Evolutionary conservation across 2,113 vertebrate genomes (phyloP), one percentile per base, ranked within the genome.

Genomic region (Atrichornis clamosus): DNA sequence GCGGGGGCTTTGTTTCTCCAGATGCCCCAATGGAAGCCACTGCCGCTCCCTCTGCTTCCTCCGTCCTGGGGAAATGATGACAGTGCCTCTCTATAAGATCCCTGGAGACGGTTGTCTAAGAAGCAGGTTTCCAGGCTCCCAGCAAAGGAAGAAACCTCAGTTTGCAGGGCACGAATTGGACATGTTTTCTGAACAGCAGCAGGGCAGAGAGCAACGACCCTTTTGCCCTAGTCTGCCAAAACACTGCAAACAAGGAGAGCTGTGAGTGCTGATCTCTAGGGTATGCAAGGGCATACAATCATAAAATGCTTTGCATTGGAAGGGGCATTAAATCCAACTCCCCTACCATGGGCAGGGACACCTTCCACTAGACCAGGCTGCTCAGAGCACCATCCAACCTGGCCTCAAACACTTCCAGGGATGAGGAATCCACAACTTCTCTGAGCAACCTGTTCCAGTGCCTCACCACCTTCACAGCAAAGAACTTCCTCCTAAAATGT

Each of bases 1-100:
- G 10, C 0, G 8, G 16, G 32, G 30, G 68, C 26, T 2, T 39
- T 22, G 18, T 2, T n/a, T 18, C 8, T 37, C 52, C 76, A 10
- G 8, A 3, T 2, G 44, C 8, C 26, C 30, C 59, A 4, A 28
- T 2, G 12, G 50, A 35, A 74, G 52, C 21, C 62, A 28, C 32
- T 13, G 7, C 9, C 14, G 15, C 24, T 30, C 33, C 37, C 15
- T 26, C 30, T 13, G 41, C 22, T 33, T 49, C 37, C 32, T 42
- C 19, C 8, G 41, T 13, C 42, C 37, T 9, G 68, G 22, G 50
- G 35, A 56, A 30, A 53, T 35, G 41, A 13, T 20, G 44, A 2
- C 15, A 16, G 0, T 9, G 55, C 21, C 18, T 21, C 26, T 42
- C 44, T 5, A 6, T 13, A 35, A 33, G 20, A 18, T 47, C n/a